Evolutionary conservation across 1,140 invertebrate genomes (phyloP), one percentile per base, ranked within the genome.

Genomic region (Vollenhovia emeryi): DNA sequence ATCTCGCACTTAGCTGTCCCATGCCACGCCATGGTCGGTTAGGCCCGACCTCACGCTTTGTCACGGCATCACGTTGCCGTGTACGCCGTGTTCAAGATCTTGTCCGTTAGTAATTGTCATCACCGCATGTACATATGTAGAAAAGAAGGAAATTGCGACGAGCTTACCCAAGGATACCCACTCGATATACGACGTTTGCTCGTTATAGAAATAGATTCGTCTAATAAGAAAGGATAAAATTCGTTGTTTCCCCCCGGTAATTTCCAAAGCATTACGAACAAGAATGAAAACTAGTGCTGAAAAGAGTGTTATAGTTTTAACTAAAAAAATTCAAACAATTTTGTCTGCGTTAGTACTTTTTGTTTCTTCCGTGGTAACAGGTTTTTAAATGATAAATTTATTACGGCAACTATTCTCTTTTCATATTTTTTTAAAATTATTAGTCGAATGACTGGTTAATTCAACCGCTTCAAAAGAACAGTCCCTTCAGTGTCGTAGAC

Each of bases 1-100:
- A 94, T 95, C 93, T 94, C 91, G 93, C 93, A 94, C 94, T 95
- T 93, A 94, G 92, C 89, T 75, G 86, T 66, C 87, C 88, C 91
- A 92, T 91, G 64, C 71, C 88, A 87, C 75, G 83, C 91, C 87
- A 69, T 89, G 86, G 80, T 60, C 62, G 89, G 73, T 79, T 64
- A 64, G 71, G n/a, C 75, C 64, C 60, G 30, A 36, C 86, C 80
- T 90, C 88, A 84, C 87, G 75, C 90, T 87, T 91, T 85, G 89
- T 89, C 89, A 83, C 83, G 85, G 60, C 87, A 84, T 89, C 85
- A 85, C 86, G 86, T 71, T 45, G 66, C 59, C 80, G 88, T 89
- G 89, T 87, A 91, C 73, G 84, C 84, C 59, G 71, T 91, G 78
- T 87, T 71, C 87, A 73, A 75, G 84, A 91, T 92, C 88, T 87